Evolutionary conservation across 2,113 vertebrate genomes (phyloP).

Genomic region (Sylvia atricapilla): DNA sequence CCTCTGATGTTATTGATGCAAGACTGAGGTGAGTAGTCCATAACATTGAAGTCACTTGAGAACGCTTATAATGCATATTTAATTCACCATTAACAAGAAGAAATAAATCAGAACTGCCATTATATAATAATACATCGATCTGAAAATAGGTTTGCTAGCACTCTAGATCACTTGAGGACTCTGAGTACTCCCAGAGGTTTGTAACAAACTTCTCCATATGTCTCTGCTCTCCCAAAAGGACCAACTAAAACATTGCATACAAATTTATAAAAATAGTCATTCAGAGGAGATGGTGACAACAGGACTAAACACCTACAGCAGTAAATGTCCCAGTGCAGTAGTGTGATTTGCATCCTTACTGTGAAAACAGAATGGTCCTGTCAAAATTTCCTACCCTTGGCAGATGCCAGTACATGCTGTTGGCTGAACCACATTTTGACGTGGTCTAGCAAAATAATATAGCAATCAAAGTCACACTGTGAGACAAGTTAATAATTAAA

Average conservation of each 20-base stretch:
- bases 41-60: not conserved
- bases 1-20: not conserved
- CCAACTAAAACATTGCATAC: not conserved
- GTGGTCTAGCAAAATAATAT: not conserved
- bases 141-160: not conserved
- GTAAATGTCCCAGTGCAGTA: not conserved
- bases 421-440: not conserved
- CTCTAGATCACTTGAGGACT: not conserved
- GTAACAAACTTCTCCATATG: not conserved
- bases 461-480: not conserved
- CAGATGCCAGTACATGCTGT: not conserved
- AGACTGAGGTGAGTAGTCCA: not conserved
- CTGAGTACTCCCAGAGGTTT: not conserved
- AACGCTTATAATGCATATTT: not conserved
- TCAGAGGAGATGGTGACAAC: not conserved
- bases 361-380: not conserved
- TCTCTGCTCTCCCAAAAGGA: not conserved
- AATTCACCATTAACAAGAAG: not conserved
- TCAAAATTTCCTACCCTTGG: not conserved
- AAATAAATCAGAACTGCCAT: not conserved
- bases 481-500: not conserved
- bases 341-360: not conserved
- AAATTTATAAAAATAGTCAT: not conserved
- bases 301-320: not conserved
- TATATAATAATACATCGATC: not conserved